Evolutionary conservation across 2,797 vertebrate genomes (phyloP), one percentile per base, ranked within the genome.

Genomic region (Centroberyx gerrardi): DNA sequence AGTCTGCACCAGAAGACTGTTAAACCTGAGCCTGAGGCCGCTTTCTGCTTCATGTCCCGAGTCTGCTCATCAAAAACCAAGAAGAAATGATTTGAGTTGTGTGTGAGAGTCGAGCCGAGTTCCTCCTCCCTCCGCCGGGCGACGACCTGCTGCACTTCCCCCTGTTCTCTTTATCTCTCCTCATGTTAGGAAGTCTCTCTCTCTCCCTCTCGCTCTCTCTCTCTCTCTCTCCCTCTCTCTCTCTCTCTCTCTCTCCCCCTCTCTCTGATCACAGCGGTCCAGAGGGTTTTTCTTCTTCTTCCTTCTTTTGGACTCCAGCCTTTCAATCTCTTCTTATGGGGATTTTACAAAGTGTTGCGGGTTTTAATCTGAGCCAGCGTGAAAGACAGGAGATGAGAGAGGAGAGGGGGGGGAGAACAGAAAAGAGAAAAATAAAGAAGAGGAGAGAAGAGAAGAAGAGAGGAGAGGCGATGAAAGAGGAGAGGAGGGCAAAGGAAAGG

Each of bases 321-420:
- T 51, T 54, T 82, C 51, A n/a, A 40, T 60, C 42, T 76, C 68
- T 48, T 84, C 62, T 74, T 70, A 40, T 54, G 44, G 53, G 70
- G 62, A 64, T 76, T 86, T 76, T 22, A 14, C 46, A 68, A 53
- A 60, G 71, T 58, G 49, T 76, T 74, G 63, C 62, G 71, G 65
- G 42, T 83, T 33, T 80, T 82, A 84, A 81, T 81, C 62, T 66
- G 75, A 81, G 62, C 62, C 1, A n/a, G 59, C 1, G 46, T 62
- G 69, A 74, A 59, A 59, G 70, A 15, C 8, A 27, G 22, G 3
- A 14, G 48, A 33, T 29, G 42, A 22, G 31, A 31, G 40, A 59
- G 15, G 17, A 8, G 56, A 38, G 46, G 31, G 52, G 29, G 22
- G 4, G 3, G n/a, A 17, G 28, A 22, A 22, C 22, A 22, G 22